phyloP scores from a whole-genome alignment of 2,888 invertebrate genomes.

The Phrixothrix hirtus region DNA sequence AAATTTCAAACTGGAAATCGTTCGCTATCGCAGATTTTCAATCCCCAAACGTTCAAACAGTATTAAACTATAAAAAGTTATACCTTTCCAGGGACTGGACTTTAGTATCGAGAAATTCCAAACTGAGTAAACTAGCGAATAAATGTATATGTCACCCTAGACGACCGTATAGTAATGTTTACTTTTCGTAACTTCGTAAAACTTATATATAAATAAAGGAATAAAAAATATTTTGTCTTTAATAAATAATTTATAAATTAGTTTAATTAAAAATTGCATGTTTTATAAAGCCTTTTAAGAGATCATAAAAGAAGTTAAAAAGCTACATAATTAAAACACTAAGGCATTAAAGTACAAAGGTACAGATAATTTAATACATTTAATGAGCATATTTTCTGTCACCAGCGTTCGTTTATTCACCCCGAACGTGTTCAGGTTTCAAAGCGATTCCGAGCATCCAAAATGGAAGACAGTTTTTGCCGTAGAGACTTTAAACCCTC shows the following conservation, averaged over 20 bases:
- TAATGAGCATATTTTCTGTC: constrained; percentile 37
- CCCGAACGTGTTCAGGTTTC: constrained; percentile 38
- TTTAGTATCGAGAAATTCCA: constrained; percentile 26
- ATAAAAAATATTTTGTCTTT: too few species aligned
- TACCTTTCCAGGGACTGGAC: constrained; percentile 31
- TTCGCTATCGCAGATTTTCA: constrained; percentile 15
- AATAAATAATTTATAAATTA: too few species aligned
- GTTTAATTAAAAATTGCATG: too few species aligned
- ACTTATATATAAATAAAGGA: too few species aligned
- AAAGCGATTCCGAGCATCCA: constrained; percentile 32
- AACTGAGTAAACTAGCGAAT: constrained; percentile 18
- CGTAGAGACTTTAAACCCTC: constrained; percentile 14
- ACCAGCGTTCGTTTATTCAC: constrained; percentile 38
- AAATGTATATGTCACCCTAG: constrained; percentile 22
- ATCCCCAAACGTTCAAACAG: constrained; percentile 33
- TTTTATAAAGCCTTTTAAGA: not conserved
- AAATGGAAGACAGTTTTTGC: constrained; percentile 28
- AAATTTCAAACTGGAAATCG: constrained; percentile 14
- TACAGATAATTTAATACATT: constrained; percentile 33
- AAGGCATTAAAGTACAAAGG: constrained; percentile 17
- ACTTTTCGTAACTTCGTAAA: too few species aligned
- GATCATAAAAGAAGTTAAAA: constrained; percentile 9
- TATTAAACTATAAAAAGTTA: constrained; percentile 39
- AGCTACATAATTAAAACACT: constrained; percentile 29
- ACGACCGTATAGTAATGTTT: constrained; percentile 20